Evolutionary conservation across 2,113 vertebrate genomes (phyloP).

Genomic region (Ceratotherium simum): DNA sequence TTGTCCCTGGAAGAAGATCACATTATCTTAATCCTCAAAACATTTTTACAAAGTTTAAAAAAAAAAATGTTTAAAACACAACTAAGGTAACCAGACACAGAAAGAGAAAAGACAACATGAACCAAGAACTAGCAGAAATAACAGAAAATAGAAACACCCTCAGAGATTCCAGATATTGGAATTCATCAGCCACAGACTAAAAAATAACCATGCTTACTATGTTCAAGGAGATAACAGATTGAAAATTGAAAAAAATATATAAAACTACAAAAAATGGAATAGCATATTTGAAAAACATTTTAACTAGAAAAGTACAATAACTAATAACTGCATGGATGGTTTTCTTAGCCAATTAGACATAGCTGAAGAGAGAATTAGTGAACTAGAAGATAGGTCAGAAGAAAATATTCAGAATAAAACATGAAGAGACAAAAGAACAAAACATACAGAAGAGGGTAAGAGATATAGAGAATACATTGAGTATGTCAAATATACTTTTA

Average conservation of each 20-base stretch:
- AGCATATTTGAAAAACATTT: neutral
- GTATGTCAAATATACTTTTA: neutral
- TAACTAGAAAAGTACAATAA: neutral
- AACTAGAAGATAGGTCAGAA: neutral
- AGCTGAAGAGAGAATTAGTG: neutral
- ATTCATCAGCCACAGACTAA: neutral
- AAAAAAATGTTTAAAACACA: neutral
- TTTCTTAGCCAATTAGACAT: neutral
- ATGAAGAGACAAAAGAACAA: neutral
- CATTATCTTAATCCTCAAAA: neutral
- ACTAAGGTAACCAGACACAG: neutral
- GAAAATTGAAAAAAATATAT: neutral
- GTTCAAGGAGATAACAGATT: neutral
- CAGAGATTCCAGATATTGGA: neutral
- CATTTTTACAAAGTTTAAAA: neutral
- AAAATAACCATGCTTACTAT: neutral
- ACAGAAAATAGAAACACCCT: neutral
- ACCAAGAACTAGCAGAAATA: neutral
- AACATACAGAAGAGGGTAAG: neutral
- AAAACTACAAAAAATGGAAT: neutral
- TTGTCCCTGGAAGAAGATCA: neutral
- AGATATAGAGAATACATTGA: neutral
- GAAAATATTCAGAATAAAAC: constrained; percentile 2
- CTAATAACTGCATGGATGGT: neutral
- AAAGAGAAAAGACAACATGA: neutral